These are phyloP conservation scores for Spongilla lacustris DNA, from an alignment of 37 sponge, comb jelly and placozoan genomes.

Conservation along the genomic window DNA sequence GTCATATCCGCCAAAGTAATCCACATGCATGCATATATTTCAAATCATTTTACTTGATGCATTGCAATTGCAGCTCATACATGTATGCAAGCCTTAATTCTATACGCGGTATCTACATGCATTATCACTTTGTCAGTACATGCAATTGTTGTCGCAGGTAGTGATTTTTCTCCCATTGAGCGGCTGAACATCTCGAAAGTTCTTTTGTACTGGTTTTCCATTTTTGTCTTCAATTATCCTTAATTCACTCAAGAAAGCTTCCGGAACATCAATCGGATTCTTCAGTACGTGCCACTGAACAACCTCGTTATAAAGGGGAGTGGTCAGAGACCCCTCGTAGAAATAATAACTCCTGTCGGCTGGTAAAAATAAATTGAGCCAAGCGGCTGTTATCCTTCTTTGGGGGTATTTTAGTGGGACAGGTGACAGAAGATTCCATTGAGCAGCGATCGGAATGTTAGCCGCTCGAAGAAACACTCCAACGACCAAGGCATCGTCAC, in stretches of 20 bases:
- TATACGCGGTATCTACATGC: too few species aligned
- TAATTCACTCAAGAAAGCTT: background rate
- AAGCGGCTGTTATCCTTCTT: too few species aligned
- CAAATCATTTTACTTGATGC: too few species aligned
- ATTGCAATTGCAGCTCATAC: too few species aligned
- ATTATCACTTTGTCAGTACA: too few species aligned
- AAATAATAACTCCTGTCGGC: background rate
- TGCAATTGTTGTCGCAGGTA: too few species aligned
- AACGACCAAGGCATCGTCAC: slow-evolving; percentile 2
- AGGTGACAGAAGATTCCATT: background rate
- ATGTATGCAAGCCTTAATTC: too few species aligned
- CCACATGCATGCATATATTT: too few species aligned
- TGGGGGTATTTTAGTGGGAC: background rate
- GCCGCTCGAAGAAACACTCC: background rate
- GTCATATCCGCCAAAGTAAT: too few species aligned
- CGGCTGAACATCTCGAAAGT: slow-evolving; percentile 4
- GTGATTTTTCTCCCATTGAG: background rate
- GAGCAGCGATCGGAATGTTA: background rate
- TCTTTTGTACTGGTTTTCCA: background rate
- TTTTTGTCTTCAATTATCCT: background rate
- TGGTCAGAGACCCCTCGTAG: slow-evolving; percentile 40
- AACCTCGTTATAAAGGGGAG: slow-evolving; percentile 13
- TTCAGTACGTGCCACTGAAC: slow-evolving; percentile 27
- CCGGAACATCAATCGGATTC: background rate
- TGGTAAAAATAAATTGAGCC: background rate